Evolutionary conservation across 2,888 invertebrate genomes (phyloP).

Genomic region (Lasioglossum vierecki): DNA sequence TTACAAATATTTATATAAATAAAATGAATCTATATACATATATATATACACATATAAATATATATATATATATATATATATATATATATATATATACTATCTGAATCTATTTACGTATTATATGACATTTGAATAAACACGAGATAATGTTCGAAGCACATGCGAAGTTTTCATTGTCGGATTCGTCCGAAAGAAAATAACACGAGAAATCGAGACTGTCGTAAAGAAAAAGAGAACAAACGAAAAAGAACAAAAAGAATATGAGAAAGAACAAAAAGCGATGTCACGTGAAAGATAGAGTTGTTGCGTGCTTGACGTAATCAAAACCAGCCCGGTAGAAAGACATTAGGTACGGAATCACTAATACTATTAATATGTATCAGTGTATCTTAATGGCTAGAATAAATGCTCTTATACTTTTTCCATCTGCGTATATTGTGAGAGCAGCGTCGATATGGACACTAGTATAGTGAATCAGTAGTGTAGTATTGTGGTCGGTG

Average conservation of each 20-base stretch:
- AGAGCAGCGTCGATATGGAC: conserved; percentile 81
- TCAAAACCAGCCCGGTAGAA: conserved; percentile 84
- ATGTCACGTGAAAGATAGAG: conserved; percentile 61
- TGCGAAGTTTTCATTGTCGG: conserved; percentile 64
- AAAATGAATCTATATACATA: conserved; percentile 24
- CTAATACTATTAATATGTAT: conserved; percentile 83
- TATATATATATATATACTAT: conserved; percentile 35
- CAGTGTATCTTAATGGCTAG: conserved; percentile 82
- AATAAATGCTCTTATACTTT: conserved; percentile 81
- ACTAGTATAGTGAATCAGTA: conserved; percentile 83
- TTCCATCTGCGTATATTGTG: conserved; percentile 81
- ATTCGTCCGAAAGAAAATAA: conserved; percentile 42
- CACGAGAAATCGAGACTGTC: conserved; percentile 26
- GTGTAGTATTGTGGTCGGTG: conserved; percentile 84
- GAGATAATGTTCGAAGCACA: conserved; percentile 58
- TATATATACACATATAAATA: background rate
- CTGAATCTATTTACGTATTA: conserved; percentile 40
- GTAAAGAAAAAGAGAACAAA: conserved; percentile 28
- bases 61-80: conserved; percentile 21
- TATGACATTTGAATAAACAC: conserved; percentile 60
- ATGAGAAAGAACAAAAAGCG: conserved; percentile 37
- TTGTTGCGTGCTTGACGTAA: conserved; percentile 81
- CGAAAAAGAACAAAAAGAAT: conserved; percentile 20
- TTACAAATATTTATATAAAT: conserved; percentile 52
- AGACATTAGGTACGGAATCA: conserved; percentile 83